Base-by-base conservation (phyloP, 2,113 vertebrate genomes). In the Neolamprologus sp. region DNA sequence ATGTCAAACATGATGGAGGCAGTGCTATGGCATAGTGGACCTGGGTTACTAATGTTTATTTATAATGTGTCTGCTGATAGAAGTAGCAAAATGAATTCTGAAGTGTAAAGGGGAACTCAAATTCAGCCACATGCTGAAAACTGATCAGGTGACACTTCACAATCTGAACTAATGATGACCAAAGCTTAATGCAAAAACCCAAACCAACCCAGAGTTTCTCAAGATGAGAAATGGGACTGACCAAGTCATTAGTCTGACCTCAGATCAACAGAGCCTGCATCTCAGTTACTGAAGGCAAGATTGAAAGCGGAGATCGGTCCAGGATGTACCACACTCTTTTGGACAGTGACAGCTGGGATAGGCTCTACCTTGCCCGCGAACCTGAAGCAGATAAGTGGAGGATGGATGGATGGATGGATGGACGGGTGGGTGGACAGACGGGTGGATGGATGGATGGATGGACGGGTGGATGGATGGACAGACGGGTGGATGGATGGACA, bases 311-410 rank as follows among this genome's bases (percentile, higher is more conserved):
- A 71, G 7, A 73, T 71, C n/a, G 1, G 65, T 23, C n/a, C 37
- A 71, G 37, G 1, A 42, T 71, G n/a, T 26, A 71, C 65, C 12
- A 21, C 35, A 23, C 5, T 23, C 12, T 42, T 71, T 45, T 26
- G 21, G 13, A 45, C 68, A 45, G 9, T 75, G 68, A 75, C 21
- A 17, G 40, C 40, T 73, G 40, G 37, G 68, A 73, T 45, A 73
- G 68, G 21, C 40, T 73, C 13, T 9, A 45, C 13, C 65, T 23
- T 23, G 7, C n/a, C 7, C 0, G 0, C 0, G 12, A 71, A 14
- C 65, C 35, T 42, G 12, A 71, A 71, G n/a, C 21, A 40, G 65
- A 71, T 23, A 42, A 26, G 5, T 26, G 13, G 37, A 10, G 3
- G 65, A 42, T 71, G 65, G 65, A 42, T 71, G 26, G 23, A 57